phyloP scores from a whole-genome alignment of 1,140 invertebrate genomes.

The Drosophila obscura region DNA sequence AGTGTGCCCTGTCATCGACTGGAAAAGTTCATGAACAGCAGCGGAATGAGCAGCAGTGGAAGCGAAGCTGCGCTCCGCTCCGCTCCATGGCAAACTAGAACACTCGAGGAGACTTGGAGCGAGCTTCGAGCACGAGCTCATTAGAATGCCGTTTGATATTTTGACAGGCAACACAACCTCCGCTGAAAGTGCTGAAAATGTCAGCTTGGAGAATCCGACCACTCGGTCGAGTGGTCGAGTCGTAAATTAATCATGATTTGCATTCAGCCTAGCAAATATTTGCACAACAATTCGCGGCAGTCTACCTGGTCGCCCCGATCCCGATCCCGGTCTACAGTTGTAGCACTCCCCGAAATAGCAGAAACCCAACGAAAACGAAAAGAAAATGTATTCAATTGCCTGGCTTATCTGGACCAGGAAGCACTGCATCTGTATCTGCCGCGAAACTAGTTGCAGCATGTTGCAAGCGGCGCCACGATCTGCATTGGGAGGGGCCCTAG shows the following conservation, averaged over 20 bases:
- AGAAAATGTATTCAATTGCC: constrained; percentile 52
- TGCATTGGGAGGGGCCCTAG: constrained; percentile 14
- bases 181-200: constrained; percentile 59
- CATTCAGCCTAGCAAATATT: constrained; percentile 57
- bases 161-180: constrained; percentile 50
- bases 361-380: constrained; percentile 21
- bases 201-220: constrained; percentile 16
- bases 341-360: constrained; percentile 54
- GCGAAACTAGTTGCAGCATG: constrained; percentile 43
- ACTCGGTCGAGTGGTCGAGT: neutral
- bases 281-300: constrained; percentile 54
- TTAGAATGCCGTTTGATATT: constrained; percentile 67
- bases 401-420: constrained; percentile 73
- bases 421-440: constrained; percentile 39
- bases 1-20: constrained; percentile 38
- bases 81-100: constrained; percentile 45
- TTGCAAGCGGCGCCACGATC: constrained; percentile 37
- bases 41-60: constrained; percentile 18
- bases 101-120: constrained; percentile 30
- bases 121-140: constrained; percentile 50
- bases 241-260: constrained; percentile 58
- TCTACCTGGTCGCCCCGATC: constrained; percentile 21
- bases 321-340: too few species aligned
- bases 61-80: too few species aligned
- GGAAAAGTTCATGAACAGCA: constrained; percentile 73